Percentiles rank a stretch among this genome's conserved stretches.
These are phyloP conservation scores for Dissostichus mawsoni DNA, from an alignment of 2,113 vertebrate genomes.

Conservation along the genomic window DNA sequence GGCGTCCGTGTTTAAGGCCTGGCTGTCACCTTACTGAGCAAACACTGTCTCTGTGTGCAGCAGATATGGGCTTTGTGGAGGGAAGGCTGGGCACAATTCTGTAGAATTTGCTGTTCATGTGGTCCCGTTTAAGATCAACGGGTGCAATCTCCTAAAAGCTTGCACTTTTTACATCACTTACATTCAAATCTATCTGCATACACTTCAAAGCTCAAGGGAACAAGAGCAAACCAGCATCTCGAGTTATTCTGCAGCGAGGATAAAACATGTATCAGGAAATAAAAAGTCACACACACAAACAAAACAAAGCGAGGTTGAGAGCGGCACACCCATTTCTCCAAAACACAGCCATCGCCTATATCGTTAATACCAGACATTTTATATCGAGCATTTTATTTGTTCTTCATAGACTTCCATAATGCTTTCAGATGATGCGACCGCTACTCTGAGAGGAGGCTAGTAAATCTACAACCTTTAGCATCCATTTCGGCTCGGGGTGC, in stretches of 20 bases:
- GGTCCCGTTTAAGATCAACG: not conserved
- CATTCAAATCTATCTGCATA: conserved; percentile 3
- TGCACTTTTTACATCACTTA: conserved; percentile 25
- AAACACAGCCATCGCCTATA: conserved; percentile 60
- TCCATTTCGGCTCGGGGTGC: conserved; percentile 74
- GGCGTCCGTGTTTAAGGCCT: conserved; percentile 54
- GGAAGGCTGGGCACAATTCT: conserved; percentile 28
- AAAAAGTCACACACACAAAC: conserved; percentile 31
- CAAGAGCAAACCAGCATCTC: conserved; percentile 27
- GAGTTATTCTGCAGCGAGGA: conserved; percentile 46
- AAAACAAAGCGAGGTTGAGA: conserved; percentile 63
- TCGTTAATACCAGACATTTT: conserved; percentile 83
- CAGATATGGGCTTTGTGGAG: conserved; percentile 69
- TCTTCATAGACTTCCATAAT: conserved; percentile 78
- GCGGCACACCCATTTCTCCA: conserved; percentile 69
- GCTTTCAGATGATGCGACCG: conserved; percentile 79
- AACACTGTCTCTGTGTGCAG: conserved; percentile 66
- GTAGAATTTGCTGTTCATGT: conserved; percentile 30
- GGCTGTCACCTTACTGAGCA: conserved; percentile 73
- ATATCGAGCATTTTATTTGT: conserved; percentile 82
- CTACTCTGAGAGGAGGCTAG: conserved; percentile 77
- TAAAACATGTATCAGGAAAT: conserved; percentile 63
- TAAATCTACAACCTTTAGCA: conserved; percentile 78
- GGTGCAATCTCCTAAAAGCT: conserved; percentile 22
- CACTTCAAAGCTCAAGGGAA: conserved; percentile 17